phyloP scores from a whole-genome alignment of 2,797 vertebrate species.

The Strix occidentalis region DNA sequence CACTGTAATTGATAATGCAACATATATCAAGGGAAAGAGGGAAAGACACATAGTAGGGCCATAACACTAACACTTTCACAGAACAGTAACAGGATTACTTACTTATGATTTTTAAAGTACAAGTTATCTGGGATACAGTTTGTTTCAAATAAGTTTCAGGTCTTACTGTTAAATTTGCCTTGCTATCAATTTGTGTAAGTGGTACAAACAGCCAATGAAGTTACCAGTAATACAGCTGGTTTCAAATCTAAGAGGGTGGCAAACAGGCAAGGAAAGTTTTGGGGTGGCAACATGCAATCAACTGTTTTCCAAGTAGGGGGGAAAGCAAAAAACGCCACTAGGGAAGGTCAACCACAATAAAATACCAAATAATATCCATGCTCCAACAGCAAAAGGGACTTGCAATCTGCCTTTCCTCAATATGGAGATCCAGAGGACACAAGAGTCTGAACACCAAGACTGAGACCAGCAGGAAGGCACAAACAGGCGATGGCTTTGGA shows the following conservation, averaged over 20 bases:
- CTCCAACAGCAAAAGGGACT: neutral
- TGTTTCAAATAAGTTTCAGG: neutral
- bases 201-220: neutral
- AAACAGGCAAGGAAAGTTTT: neutral
- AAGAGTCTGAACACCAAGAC: neutral
- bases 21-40: neutral
- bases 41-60: neutral
- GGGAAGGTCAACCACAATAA: neutral
- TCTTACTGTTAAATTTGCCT: neutral
- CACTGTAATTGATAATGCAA: neutral
- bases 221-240: neutral
- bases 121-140: neutral
- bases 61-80: neutral
- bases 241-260: neutral
- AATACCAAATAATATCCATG: neutral
- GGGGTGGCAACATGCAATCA: neutral
- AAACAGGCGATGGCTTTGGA: neutral
- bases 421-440: neutral
- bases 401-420: neutral
- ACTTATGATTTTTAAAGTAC: neutral
- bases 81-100: neutral
- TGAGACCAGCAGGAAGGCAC: neutral
- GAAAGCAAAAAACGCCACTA: neutral
- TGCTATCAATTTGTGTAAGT: neutral
- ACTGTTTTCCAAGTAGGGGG: neutral